Base-by-base conservation (phyloP, 37 sponge, comb jelly and placozoan species). In the Spongilla lacustris region DNA sequence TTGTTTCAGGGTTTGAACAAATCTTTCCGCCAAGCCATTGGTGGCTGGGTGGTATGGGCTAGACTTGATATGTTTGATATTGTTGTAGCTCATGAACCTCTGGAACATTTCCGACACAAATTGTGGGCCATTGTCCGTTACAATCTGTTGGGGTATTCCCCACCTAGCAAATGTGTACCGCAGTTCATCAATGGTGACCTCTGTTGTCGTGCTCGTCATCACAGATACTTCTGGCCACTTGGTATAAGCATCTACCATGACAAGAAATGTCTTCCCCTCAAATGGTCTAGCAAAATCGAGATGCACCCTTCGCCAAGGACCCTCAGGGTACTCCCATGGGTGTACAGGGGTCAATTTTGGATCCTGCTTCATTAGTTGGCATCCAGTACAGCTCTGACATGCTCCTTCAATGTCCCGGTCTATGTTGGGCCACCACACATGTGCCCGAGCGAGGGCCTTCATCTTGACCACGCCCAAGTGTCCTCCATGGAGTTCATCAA, bases 101-200 rank as follows among this genome's bases (percentile, higher is more conserved):
- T 28, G 22, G 36, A 90, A 84, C 46, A 85, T 81, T 21, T 79
- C 75, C 10, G 85, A 66, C 21, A 66, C 33, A 48, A 90, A 90
- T 67, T 90, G 90, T 11, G 85, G 90, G 31, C 90, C 90, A 81
- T 84, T 85, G 32, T 90, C 86, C 33, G 75, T 41, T 8, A 85
- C 90, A 24, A 90, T 14, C 48, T 84, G 81, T 25, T 74, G 49
- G 13, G 90, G 90, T 48, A 90, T 34, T 29, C 90, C 90, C 71
- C 75, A 80, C 21, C 48, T 36, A 1, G 86, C 85, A 85, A 90
- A 85, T 31, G 85, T 24, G 13, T 38, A n/a, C 23, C 80, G 75
- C 28, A 90, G 74, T 17, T 35, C 85, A 67, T 80, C 80, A 38
- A 90, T 67, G 10, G 90, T 90, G 33, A 32, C 73, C 36, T 12